Base-by-base conservation (phyloP, 2,888 invertebrate species). In the Sialis fuliginosa region DNA sequence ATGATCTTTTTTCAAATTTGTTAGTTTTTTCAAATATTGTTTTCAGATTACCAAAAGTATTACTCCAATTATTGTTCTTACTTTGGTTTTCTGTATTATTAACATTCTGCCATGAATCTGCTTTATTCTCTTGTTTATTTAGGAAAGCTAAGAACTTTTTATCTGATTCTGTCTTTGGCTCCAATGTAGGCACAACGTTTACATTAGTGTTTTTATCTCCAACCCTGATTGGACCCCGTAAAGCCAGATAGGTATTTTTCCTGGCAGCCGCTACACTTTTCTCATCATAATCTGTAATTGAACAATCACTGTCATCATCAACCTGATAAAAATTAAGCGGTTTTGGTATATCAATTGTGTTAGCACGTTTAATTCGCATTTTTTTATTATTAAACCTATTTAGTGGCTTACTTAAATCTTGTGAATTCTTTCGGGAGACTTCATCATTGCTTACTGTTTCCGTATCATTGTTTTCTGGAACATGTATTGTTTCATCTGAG, bases 341-440 rank as follows among this genome's bases (percentile, higher is more conserved):
- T 56, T 84, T 84, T 1, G 88, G 87, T 59, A 89, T 87, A 58
- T 89, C 88, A 51, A 89, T 86, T 1, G 90, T 90, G 55, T 90
- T 90, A 4, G 89, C 88, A 10, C 89, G 74, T 63, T 88, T 89
- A 79, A 89, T 84, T 55, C 81, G 77, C 30, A 79, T 68, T 58
- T 83, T 85, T 54, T 81, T 81, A 50, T 69, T 74, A 44, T 68
- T 68, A 54, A 74, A 78, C 49, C 72, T 60, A 52, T 62, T 66
- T 1, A 63, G 56, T 2, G 67, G 62, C 50, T 51, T 52, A n/a
- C 47, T 44, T 6, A 51, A 48, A 33, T 64, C 66, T 7, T 67
- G 59, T 35, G 42, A 34, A n/a, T 42, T 42, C 12, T 47, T 42
- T n/a, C 37, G 46, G 42, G n/a, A 45, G 41, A 48, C 40, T 37